These are phyloP conservation scores for Hylaea fasciaria DNA, from an alignment of 2,888 invertebrate genomes.

Conservation along the genomic window DNA sequence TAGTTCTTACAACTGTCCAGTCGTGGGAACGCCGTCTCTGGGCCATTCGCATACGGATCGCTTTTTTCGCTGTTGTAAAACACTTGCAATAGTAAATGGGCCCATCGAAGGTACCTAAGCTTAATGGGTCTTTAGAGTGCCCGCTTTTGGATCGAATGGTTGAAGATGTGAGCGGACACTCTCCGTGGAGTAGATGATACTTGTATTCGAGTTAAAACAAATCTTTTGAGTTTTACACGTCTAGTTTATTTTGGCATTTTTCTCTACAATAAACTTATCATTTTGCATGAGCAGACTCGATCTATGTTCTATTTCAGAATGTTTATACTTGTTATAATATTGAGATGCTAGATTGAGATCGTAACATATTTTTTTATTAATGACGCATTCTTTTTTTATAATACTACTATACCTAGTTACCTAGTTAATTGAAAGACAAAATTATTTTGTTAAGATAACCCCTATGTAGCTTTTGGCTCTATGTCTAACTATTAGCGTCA, in stretches of 20 bases:
- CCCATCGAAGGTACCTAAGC: constrained; percentile 57
- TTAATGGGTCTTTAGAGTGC: constrained; percentile 56
- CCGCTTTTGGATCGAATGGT: constrained; percentile 36
- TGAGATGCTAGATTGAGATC: too few species aligned
- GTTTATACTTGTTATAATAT: too few species aligned
- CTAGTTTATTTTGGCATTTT: too few species aligned
- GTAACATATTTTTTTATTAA: too few species aligned
- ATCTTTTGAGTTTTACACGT: constrained; percentile 40
- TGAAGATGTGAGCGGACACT: constrained; percentile 28
- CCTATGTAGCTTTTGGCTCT: too few species aligned
- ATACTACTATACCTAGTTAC: too few species aligned
- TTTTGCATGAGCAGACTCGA: too few species aligned
- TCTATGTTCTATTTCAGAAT: too few species aligned
- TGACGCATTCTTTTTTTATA: too few species aligned
- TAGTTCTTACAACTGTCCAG: constrained; percentile 59
- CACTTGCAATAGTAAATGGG: constrained; percentile 72
- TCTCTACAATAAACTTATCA: too few species aligned
- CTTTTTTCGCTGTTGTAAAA: constrained; percentile 73
- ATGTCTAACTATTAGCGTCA: not conserved
- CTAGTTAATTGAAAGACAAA: too few species aligned
- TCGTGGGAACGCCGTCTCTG: constrained; percentile 71
- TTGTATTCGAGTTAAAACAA: constrained; percentile 52
- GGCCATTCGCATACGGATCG: constrained; percentile 77
- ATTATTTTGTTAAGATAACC: too few species aligned
- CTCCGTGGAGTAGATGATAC: constrained; percentile 41